Evolutionary conservation across 2,888 invertebrate genomes (phyloP), one percentile per base, ranked within the genome.

Genomic region (Eupithecia subumbrata): DNA sequence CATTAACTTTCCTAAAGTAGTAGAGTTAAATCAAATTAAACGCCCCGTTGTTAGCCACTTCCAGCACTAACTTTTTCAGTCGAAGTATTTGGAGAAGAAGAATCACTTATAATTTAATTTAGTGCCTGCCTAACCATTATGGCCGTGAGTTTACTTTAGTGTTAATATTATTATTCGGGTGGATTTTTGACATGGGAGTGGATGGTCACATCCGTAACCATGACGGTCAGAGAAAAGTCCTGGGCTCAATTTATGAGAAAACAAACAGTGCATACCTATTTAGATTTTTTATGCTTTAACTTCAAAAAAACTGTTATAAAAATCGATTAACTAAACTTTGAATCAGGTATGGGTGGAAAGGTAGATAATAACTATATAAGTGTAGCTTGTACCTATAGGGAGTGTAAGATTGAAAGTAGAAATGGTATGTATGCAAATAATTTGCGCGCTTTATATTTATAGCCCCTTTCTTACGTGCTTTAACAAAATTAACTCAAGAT

Each of bases 21-120:
- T 60, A 60, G 5, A 25, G 25, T 14, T 68, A 43, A 68, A 68
- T 68, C 45, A 68, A 43, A 68, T 68, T 45, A 45, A 43, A 25
- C 68, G 45, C 45, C 22, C 43, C 68, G 12, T 60, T 68, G 68
- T 40, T 68, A 45, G 68, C 22, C 45, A 68, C 45, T 68, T 45
- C 43, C 45, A 9, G 22, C 25, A 45, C 16, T n/a, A 45, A 68
- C 43, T 68, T 68, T 45, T 68, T 9, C 43, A 43, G 22, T 3
- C 5, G 22, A 68, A 45, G n/a, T 40, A 43, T 68, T 22, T 25
- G 2, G 12, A 25, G 25, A 25, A 22, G 12, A 25, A 25, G 25
- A 60, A 60, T 25, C 25, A 60, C 60, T 56, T 56, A 56, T 22
- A 52, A 52, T n/a, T 52, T n/a, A n/a, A 22, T 22, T 56, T 22